These are phyloP conservation scores for Lasiurus cinereus DNA, from an alignment of 2,113 vertebrate species.

Conservation along the genomic window DNA sequence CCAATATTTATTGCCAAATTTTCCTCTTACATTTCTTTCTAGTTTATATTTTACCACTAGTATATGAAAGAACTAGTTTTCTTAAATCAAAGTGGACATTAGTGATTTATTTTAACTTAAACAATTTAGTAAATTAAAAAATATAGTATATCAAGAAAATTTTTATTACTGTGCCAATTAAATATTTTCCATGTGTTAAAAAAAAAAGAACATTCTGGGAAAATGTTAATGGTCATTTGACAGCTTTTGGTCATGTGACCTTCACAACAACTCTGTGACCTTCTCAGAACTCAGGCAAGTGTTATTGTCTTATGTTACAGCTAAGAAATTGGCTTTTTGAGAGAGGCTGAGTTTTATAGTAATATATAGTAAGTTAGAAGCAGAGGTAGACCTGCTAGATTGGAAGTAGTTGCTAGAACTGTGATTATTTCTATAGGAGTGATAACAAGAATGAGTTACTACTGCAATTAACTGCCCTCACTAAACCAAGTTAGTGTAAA, in stretches of 20 bases:
- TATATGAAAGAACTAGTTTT: background rate
- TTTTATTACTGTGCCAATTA: slow-evolving; percentile 30
- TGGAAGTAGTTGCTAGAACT: background rate
- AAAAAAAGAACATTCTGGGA: background rate
- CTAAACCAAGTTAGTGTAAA: background rate
- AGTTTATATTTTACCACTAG: background rate
- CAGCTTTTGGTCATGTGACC: background rate
- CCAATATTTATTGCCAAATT: background rate
- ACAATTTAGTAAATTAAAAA: background rate
- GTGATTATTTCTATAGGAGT: background rate
- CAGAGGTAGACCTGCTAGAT: background rate
- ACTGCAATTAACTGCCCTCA: background rate
- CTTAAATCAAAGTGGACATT: background rate
- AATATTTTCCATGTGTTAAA: background rate
- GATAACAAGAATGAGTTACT: slow-evolving; percentile 1
- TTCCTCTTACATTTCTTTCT: background rate
- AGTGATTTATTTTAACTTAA: slow-evolving; percentile 40
- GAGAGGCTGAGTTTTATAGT: background rate
- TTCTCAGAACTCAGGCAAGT: slow-evolving; percentile 34
- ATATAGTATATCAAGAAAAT: background rate
- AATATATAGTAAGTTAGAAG: background rate
- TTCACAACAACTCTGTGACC: background rate
- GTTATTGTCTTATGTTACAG: background rate
- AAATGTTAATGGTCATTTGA: background rate
- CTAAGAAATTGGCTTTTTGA: slow-evolving; percentile 12